Base-by-base conservation (phyloP, 2,113 vertebrate genomes). In the Festucalex cinctus region DNA sequence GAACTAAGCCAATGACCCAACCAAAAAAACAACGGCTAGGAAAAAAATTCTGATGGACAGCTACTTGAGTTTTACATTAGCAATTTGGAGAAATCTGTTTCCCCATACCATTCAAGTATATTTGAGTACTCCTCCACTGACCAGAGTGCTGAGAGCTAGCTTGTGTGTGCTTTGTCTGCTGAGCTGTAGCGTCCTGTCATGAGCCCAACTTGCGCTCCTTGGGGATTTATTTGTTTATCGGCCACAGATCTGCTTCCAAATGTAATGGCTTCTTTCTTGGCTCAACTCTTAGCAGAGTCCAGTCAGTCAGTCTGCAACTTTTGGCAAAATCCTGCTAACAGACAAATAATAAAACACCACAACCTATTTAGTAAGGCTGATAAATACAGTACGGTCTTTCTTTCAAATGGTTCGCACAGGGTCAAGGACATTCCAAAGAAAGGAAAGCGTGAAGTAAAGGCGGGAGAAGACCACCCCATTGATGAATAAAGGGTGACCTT, bases 381-480 rank as follows among this genome's bases (percentile, higher is more conserved):
- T 46, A 63, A 63, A 63, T 63, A 43, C 43, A 20, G 41, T 63
- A 26, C 9, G 1, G 24, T 48, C 62, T 63, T 46, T 63, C 58
- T 63, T 51, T 53, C 14, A 16, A 9, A 22, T 54, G 63, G 5
- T 65, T 37, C 10, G 14, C 35, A 2, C 8, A 9, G 37, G n/a
- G 24, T 62, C n/a, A 43, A 62, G 60, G 60, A 62, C 37, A 39
- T 62, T 43, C 60, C 60, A 62, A 62, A 24, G 3, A 37, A n/a
- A 24, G 24, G 37, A 43, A n/a, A 10, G 60, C 5, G 63, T 72
- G 1, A 44, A 64, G 6, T 59, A 9, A 75, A 78, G 49, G 6
- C 6, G 9, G 20, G 28, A 16, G 24, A 70, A 41, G 84, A 85
- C 84, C 88, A 89, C 84, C 86, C 78, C 64, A 39, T 71, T 56